phyloP scores from a whole-genome alignment of 37 sponge, comb jelly and placozoan genomes.

The Corticium candelabrum region DNA sequence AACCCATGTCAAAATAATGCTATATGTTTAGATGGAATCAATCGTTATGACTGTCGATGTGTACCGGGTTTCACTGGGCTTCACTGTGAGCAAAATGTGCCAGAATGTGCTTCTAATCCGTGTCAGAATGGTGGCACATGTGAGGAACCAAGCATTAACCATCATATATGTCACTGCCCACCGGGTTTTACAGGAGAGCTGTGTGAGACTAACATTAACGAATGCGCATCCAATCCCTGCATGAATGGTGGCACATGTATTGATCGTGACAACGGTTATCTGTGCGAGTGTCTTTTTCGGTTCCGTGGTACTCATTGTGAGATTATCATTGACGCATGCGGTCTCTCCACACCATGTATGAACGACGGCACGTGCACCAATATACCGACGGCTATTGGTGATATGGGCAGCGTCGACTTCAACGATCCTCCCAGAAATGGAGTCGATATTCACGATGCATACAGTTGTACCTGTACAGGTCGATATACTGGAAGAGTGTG shows the following conservation, averaged over 20 bases:
- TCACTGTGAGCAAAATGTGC: neutral
- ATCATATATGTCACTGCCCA: constrained; percentile 34
- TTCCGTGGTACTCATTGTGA: constrained; percentile 43
- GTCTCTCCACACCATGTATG: neutral
- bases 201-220: constrained; percentile 16
- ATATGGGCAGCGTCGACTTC: constrained; percentile 30
- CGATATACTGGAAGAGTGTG: neutral
- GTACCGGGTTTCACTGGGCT: neutral
- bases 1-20: neutral
- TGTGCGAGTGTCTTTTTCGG: constrained; percentile 8
- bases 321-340: constrained; percentile 9
- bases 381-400: neutral
- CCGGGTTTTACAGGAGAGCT: constrained; percentile 29
- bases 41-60: neutral
- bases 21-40: neutral
- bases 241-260: constrained; percentile 20
- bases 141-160: constrained; percentile 3
- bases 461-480: neutral
- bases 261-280: neutral
- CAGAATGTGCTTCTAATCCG: constrained; percentile 1
- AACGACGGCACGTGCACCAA: constrained; percentile 1
- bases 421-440: constrained; percentile 13
- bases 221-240: constrained; percentile 17
- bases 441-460: neutral
- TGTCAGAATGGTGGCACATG: constrained; percentile 33